Base-by-base conservation (phyloP, 2,797 vertebrate genomes). In the Labeo calbasu region DNA sequence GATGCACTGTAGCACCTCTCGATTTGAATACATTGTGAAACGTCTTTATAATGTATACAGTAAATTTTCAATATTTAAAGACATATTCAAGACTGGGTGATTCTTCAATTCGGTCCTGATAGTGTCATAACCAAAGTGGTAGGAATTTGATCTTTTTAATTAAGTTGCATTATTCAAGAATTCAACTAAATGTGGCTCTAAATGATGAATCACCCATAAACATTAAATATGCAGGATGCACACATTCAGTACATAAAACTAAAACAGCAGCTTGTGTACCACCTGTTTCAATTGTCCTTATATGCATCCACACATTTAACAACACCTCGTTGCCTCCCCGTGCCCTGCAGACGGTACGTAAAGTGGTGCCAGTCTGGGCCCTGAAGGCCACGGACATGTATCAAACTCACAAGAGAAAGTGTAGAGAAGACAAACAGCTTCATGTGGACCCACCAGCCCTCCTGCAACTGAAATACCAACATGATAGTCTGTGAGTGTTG, bases 331-430 rank as follows among this genome's bases (percentile, higher is more conserved):
- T 79, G 53, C 68, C 72, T 82, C 48, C 68, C 46, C 10, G 36
- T 68, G 66, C 65, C 70, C 32, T 65, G 72, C 88, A 86, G 79
- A 89, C 86, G 88, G 84, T 73, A 43, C 23, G 10, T 70, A 85
- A 81, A 71, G 25, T 86, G 73, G 53, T 84, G 48, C 73, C 81
- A 53, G 85, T 81, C 65, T 50, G 66, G 28, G 21, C 77, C 32
- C 51, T 63, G 40, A 65, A 81, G 81, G 70, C 79, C 68, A 82
- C 23, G 0, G 72, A 55, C 55, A 77, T 71, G 66, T 36, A 51
- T 87, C 65, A 78, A 69, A 80, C 40, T 71, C 53, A 75, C 15
- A 48, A 69, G 70, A 69, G 76, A 66, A 76, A 63, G 23, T 15
- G 73, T 63, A 14, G 36, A 57, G 50, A 81, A 78, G 79, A 77